Evolutionary conservation across 2,888 invertebrate species (phyloP).

Genomic region (Drosophila imparisetae): DNA sequence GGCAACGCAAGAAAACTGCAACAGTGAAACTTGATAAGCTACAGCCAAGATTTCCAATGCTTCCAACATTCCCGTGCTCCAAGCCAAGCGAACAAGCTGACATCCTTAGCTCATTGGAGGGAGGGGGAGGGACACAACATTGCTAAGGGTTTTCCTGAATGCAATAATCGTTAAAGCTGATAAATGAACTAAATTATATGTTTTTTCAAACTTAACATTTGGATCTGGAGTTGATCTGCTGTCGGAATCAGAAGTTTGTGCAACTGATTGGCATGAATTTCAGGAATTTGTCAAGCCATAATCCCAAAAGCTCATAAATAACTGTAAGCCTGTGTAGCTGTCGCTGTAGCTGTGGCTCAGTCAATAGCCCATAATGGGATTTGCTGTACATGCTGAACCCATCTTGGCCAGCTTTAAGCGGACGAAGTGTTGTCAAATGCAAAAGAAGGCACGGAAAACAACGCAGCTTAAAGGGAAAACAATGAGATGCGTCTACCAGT

Average conservation of each 20-base stretch:
- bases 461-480: conserved; percentile 36
- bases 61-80: neutral
- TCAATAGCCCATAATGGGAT: conserved; percentile 45
- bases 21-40: conserved; percentile 44
- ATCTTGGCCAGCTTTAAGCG: conserved; percentile 25
- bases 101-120: neutral
- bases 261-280: neutral
- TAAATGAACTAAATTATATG: neutral
- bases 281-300: neutral
- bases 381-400: conserved; percentile 35
- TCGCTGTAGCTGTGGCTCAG: conserved; percentile 4
- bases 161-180: neutral
- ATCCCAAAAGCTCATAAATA: conserved; percentile 8
- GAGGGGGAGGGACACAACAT: neutral
- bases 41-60: conserved; percentile 9
- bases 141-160: neutral
- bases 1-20: conserved; percentile 36
- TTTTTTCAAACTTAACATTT: neutral
- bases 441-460: conserved; percentile 21
- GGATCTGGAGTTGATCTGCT: neutral
- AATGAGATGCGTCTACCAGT: neutral
- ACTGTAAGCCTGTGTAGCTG: conserved; percentile 17
- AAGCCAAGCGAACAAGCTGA: neutral
- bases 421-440: conserved; percentile 2
- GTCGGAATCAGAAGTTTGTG: neutral